Conservation (phyloP, 2,113 vertebrate genomes). For the Neomonachus schauinslandi region DNA sequence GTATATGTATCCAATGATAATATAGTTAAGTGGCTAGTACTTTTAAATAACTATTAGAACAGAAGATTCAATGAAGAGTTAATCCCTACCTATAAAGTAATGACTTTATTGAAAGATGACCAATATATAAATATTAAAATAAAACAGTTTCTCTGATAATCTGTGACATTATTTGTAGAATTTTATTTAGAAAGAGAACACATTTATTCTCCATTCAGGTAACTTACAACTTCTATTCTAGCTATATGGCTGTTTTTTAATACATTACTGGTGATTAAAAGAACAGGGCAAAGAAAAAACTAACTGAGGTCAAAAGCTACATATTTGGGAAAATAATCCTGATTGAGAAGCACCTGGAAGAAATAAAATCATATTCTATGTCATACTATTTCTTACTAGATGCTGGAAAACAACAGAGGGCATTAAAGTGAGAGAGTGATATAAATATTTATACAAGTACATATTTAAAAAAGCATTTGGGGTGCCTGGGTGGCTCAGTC, state of each 20-base stretch:
- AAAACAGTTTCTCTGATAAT: not conserved
- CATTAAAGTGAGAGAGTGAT: not conserved
- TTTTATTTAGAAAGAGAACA: conserved; percentile 3
- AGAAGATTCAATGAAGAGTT: not conserved
- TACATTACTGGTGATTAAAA: not conserved
- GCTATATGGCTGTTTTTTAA: not conserved
- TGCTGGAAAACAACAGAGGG: not conserved
- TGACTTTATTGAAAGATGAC: not conserved
- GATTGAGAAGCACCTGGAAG: not conserved
- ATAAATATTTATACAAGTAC: not conserved
- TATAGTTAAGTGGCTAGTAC: not conserved
- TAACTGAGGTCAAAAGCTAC: not conserved
- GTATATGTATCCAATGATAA: not conserved
- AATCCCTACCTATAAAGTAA: not conserved
- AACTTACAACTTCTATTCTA: conserved; percentile 19
- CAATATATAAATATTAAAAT: not conserved
- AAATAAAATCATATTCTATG: not conserved
- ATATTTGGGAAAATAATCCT: not conserved
- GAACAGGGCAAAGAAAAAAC: not conserved
- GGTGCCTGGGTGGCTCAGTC: no score
- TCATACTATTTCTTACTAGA: not conserved
- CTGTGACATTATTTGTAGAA: not conserved
- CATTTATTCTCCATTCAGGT: not conserved
- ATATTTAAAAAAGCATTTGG: not conserved
- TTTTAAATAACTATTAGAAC: not conserved